phyloP scores from a whole-genome alignment of 2,888 invertebrate genomes.

The Oligia fasciuncula region DNA sequence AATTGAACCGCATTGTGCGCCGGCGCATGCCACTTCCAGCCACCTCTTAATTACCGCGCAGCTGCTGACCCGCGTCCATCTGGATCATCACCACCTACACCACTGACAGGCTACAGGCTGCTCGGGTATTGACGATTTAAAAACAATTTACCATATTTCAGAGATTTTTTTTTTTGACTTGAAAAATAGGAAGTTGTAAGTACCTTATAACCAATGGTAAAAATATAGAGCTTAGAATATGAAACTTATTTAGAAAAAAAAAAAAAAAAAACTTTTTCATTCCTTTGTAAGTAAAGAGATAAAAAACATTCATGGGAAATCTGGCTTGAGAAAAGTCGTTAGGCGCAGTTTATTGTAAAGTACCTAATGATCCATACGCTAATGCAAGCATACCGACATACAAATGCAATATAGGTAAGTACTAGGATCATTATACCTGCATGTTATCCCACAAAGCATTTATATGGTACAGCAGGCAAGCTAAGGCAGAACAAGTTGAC shows the following conservation, averaged over 20 bases:
- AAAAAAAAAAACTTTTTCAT: neutral
- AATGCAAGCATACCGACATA: neutral
- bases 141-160: neutral
- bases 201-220: no score
- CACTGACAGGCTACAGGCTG: constrained; percentile 79
- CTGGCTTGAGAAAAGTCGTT: neutral
- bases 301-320: neutral
- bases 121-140: constrained; percentile 43
- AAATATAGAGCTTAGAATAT: neutral
- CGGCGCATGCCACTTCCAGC: constrained; percentile 89
- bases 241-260: neutral
- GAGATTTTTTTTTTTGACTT: neutral
- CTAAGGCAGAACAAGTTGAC: neutral
- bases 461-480: neutral
- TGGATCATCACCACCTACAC: constrained; percentile 88
- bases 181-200: neutral
- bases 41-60: constrained; percentile 89
- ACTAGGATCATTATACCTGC: neutral
- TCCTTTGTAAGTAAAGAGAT: neutral
- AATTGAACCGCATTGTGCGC: constrained; percentile 90
- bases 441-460: constrained; percentile 8
- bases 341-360: neutral
- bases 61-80: constrained; percentile 89
- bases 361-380: neutral
- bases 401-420: neutral